Conservation (phyloP, 2,113 vertebrate species). For the Daphoenositta chrysoptera region DNA sequence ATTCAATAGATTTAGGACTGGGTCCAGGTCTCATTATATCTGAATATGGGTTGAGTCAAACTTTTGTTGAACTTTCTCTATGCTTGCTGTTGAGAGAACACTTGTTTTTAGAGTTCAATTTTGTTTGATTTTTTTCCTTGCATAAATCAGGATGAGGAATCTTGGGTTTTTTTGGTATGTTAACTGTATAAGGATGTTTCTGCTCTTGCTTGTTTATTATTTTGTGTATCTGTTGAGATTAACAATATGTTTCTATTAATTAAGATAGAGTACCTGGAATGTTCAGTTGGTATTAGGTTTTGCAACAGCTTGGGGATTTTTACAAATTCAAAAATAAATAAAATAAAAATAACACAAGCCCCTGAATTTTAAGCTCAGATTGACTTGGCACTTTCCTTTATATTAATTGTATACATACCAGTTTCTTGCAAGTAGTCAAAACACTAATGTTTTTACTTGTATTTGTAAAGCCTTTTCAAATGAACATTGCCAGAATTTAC, state of each 20-base stretch:
- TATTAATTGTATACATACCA: slow-evolving; percentile 24
- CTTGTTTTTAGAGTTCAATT: neutral
- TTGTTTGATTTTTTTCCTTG: neutral
- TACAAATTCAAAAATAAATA: neutral
- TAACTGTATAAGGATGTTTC: neutral
- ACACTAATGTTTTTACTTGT: slow-evolving; percentile 24
- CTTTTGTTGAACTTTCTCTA: slow-evolving; percentile 25
- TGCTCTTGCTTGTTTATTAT: neutral
- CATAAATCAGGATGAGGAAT: neutral
- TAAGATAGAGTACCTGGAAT: slow-evolving; percentile 12
- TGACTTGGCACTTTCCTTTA: slow-evolving; percentile 30
- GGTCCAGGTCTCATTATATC: neutral
- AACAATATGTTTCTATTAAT: neutral
- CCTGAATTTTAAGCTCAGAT: neutral
- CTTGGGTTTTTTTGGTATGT: neutral
- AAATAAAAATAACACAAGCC: neutral
- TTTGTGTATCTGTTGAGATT: neutral
- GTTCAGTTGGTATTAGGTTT: neutral
- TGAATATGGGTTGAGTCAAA: slow-evolving; percentile 15
- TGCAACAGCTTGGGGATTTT: neutral
- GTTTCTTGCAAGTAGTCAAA: slow-evolving; percentile 31
- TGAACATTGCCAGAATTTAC: neutral
- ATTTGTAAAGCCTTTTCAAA: slow-evolving; percentile 4
- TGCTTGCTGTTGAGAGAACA: neutral
- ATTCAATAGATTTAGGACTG: neutral